Conservation (phyloP, 2,888 invertebrate genomes). For the Tenthredo scrophulariae region DNA sequence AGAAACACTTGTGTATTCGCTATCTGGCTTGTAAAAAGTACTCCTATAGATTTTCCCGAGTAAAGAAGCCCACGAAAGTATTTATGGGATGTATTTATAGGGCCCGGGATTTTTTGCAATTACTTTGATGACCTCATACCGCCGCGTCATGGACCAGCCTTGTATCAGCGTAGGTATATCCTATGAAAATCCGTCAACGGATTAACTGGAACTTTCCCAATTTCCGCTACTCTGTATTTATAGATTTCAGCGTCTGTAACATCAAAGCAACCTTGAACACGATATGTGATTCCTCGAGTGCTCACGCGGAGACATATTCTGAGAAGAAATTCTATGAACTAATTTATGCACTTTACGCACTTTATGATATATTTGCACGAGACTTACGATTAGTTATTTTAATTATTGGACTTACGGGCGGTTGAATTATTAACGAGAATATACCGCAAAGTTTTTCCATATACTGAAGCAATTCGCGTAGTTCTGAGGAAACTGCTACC, state of each 20-base stretch:
- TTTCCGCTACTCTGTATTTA: conserved; percentile 70
- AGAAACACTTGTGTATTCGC: background rate
- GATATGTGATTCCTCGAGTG: background rate
- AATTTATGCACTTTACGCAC: background rate
- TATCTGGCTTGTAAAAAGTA: background rate
- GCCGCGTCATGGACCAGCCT: background rate
- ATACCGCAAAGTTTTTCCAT: conserved; percentile 20
- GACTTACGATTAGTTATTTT: background rate
- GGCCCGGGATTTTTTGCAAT: conserved; percentile 10
- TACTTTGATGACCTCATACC: background rate
- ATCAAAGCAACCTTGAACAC: background rate
- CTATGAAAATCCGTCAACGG: conserved; percentile 14
- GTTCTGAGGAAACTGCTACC: background rate
- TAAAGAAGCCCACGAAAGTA: background rate
- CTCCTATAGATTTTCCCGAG: background rate
- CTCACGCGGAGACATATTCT: no score
- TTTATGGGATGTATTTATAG: conserved; percentile 1
- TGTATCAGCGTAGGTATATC: background rate
- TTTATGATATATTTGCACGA: background rate
- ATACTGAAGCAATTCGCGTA: background rate
- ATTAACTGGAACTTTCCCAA: conserved; percentile 69
- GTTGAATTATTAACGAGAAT: background rate
- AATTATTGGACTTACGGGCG: background rate
- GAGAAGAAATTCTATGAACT: background rate
- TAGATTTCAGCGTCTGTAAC: conserved; percentile 61